Percentiles rank a stretch among this genome's conserved stretches.
These are phyloP conservation scores for Pedionomus torquatus DNA, from an alignment of 2,113 vertebrate genomes.

Conservation along the genomic window DNA sequence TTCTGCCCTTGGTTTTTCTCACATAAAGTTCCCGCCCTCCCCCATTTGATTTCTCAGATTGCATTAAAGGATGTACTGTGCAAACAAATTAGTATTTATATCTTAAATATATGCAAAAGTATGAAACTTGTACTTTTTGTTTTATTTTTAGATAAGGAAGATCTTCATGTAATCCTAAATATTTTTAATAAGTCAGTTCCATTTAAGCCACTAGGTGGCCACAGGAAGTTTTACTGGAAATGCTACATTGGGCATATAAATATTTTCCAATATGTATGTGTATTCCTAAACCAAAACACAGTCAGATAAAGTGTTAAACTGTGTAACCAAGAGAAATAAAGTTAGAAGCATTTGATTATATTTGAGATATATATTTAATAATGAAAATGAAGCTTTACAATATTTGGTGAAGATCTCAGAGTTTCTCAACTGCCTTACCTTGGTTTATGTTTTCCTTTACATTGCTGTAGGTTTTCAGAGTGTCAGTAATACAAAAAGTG, in stretches of 20 bases:
- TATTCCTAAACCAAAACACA: constrained; percentile 1
- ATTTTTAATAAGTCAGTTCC: constrained; percentile 44
- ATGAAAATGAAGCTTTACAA: neutral
- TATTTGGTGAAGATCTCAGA: neutral
- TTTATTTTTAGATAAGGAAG: constrained; percentile 71
- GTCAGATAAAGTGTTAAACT: constrained; percentile 20
- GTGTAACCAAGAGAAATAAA: constrained; percentile 57
- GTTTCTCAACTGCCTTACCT: neutral
- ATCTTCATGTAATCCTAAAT: constrained; percentile 19
- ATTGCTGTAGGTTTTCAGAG: neutral
- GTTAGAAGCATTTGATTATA: constrained; percentile 44
- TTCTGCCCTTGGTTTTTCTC: constrained; percentile 44
- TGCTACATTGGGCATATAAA: constrained; percentile 16
- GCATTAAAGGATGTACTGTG: constrained; percentile 77
- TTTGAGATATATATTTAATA: constrained; percentile 25
- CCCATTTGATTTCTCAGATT: constrained; percentile 69
- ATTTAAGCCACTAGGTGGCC: constrained; percentile 63
- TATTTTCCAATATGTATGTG: constrained; percentile 1
- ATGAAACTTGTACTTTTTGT: constrained; percentile 70
- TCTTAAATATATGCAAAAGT: constrained; percentile 80
- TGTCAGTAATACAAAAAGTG: neutral
- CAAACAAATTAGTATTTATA: constrained; percentile 82
- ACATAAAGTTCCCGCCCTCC: constrained; percentile 28
- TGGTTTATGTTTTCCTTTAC: neutral
- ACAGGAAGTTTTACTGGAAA: constrained; percentile 13